Percentiles rank a stretch among this genome's conserved stretches.
phyloP scores from a whole-genome alignment of 2,888 invertebrate species.

The Amblyjoppa fuscipennis region DNA sequence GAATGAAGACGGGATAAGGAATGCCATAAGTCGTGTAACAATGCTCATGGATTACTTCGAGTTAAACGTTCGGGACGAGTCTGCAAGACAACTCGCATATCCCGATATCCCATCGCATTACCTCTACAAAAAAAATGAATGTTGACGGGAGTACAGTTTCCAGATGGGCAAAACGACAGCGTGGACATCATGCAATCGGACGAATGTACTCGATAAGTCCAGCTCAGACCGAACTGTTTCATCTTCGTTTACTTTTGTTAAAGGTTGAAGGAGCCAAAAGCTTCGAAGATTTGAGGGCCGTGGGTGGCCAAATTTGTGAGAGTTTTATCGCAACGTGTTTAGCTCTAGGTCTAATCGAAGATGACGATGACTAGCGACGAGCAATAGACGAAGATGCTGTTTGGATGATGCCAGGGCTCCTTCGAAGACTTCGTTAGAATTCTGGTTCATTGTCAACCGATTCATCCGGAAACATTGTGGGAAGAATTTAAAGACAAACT shows the following conservation, averaged over 20 bases:
- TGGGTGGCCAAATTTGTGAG: slow-evolving; percentile 71
- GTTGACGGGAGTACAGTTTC: slow-evolving; percentile 43
- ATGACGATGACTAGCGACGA: slow-evolving; percentile 69
- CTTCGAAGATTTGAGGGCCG: slow-evolving; percentile 74
- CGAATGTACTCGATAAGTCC: slow-evolving; percentile 75
- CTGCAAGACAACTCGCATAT: slow-evolving; percentile 47
- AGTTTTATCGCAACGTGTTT: slow-evolving; percentile 72
- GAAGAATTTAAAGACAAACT: slow-evolving; percentile 65
- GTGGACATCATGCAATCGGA: slow-evolving; percentile 66
- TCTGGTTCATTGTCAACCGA: slow-evolving; percentile 70
- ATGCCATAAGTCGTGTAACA: slow-evolving; percentile 31
- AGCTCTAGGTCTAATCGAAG: slow-evolving; percentile 74
- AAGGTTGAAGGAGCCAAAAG: slow-evolving; percentile 74
- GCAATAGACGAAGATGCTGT: slow-evolving; percentile 59
- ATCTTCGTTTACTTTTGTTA: slow-evolving; percentile 74
- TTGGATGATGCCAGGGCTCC: slow-evolving; percentile 68
- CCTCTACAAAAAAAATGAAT: slow-evolving; percentile 41
- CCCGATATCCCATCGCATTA: slow-evolving; percentile 56
- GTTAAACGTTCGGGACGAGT: slow-evolving; percentile 40
- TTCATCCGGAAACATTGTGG: slow-evolving; percentile 72
- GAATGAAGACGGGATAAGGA: slow-evolving; percentile 47
- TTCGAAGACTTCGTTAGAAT: slow-evolving; percentile 77
- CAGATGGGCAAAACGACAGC: slow-evolving; percentile 53
- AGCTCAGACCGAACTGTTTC: slow-evolving; percentile 72
- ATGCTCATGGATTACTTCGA: slow-evolving; percentile 55